A percentile compares a stretch with the other conserved stretches of the same genome.
Evolutionary conservation across 2,797 vertebrate genomes (phyloP).

Genomic region (Scomberomorus guttatus): DNA sequence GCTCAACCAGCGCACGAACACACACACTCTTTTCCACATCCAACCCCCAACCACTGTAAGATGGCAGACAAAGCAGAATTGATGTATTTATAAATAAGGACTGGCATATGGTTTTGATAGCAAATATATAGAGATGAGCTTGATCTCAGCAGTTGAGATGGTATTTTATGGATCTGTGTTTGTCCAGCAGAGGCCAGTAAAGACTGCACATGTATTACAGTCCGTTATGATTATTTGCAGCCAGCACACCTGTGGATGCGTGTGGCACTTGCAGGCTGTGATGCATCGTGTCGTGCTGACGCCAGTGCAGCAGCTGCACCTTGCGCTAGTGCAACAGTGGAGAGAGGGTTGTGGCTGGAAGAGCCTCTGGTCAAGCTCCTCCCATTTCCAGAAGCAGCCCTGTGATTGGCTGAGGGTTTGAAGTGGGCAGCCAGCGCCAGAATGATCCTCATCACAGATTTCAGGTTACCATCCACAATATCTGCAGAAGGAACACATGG

Average conservation of each 20-base stretch:
- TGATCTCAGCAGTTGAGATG: background rate
- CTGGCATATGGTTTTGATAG: background rate
- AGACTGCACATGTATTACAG: slow-evolving; percentile 6
- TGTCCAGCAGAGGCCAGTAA: slow-evolving; percentile 71
- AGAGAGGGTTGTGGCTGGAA: slow-evolving; percentile 88
- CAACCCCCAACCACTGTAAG: slow-evolving; percentile 81
- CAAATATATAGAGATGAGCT: background rate
- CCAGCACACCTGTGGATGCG: slow-evolving; percentile 83
- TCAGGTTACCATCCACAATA: slow-evolving; percentile 96
- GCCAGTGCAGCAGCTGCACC: slow-evolving; percentile 90
- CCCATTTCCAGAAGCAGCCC: slow-evolving; percentile 66
- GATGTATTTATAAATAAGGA: background rate
- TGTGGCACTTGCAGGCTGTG: slow-evolving; percentile 85
- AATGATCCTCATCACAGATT: slow-evolving; percentile 96
- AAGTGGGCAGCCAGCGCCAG: slow-evolving; percentile 97
- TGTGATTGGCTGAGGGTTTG: slow-evolving; percentile 90
- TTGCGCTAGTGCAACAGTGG: slow-evolving; percentile 92
- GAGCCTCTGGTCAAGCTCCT: slow-evolving; percentile 60
- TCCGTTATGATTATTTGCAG: background rate
- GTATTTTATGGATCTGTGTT: background rate
- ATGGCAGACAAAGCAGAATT: background rate
- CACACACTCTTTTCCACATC: slow-evolving; percentile 91
- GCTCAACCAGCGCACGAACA: slow-evolving; percentile 94
- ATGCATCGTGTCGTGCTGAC: slow-evolving; percentile 90
- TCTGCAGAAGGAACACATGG: slow-evolving; percentile 80